phyloP scores from a whole-genome alignment of 2,113 vertebrate species.

The Scalopus aquaticus region DNA sequence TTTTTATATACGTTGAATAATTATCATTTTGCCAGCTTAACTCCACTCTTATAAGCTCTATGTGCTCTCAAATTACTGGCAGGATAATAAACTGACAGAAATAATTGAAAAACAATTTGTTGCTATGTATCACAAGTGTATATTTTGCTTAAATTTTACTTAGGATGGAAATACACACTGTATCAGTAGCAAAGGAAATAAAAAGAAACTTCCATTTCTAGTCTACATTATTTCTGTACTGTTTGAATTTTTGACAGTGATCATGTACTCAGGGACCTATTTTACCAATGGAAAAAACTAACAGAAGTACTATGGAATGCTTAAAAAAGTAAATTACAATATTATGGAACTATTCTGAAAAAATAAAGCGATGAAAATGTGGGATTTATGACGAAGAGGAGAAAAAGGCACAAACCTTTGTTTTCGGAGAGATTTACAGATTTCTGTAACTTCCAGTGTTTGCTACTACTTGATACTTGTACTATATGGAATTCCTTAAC shows the following conservation, averaged over 20 bases:
- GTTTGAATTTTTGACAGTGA: constrained; percentile 8
- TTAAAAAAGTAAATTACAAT: background rate
- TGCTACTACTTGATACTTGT: constrained; percentile 97
- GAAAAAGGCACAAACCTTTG: constrained; percentile 88
- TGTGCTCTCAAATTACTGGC: background rate
- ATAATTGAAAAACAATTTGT: constrained; percentile 8
- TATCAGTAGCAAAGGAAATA: background rate
- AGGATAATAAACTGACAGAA: background rate
- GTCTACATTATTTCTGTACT: background rate
- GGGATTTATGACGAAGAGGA: constrained; percentile 31
- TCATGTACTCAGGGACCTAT: background rate
- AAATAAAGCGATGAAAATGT: background rate
- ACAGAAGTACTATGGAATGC: constrained; percentile 24
- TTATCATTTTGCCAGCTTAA: background rate
- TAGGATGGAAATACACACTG: background rate
- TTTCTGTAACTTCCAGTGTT: constrained; percentile 93
- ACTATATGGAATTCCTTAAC: constrained; percentile 97
- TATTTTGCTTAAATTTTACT: background rate
- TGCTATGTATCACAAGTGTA: background rate
- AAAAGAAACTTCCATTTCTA: background rate
- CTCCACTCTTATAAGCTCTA: too few species aligned
- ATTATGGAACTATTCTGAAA: background rate
- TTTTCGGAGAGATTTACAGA: constrained; percentile 93
- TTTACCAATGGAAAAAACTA: background rate
- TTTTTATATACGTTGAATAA: constrained; percentile 39